Evolutionary conservation across 2,797 vertebrate species (phyloP).

Genomic region (Sebastes matsubarae): DNA sequence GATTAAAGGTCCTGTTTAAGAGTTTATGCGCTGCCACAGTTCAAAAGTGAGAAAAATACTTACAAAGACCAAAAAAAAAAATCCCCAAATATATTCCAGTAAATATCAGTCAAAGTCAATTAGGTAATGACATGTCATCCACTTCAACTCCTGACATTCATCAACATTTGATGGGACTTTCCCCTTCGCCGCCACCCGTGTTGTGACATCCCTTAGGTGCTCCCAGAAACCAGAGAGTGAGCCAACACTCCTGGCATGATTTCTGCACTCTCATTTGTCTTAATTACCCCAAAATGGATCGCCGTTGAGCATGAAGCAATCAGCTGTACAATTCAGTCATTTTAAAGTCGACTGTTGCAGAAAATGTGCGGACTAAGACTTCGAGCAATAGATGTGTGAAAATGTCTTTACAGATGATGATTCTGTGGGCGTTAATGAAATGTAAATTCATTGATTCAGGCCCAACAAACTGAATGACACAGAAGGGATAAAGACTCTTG

Average conservation of each 20-base stretch:
- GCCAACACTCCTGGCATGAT: conserved; percentile 37
- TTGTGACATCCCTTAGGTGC: conserved; percentile 4
- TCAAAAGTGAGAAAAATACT: conserved; percentile 13
- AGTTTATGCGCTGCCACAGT: background rate
- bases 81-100: conserved; percentile 24
- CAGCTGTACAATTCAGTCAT: conserved; percentile 1
- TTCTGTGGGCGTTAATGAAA: background rate
- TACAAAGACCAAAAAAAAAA: background rate
- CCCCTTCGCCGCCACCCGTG: conserved; percentile 21
- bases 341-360: conserved; percentile 3
- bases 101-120: conserved; percentile 34
- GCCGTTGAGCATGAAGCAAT: background rate
- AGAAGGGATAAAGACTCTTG: background rate
- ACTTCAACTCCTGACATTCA: conserved; percentile 25
- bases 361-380: conserved; percentile 1
- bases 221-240: background rate
- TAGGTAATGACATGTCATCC: conserved; percentile 37
- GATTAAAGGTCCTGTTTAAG: conserved; percentile 6
- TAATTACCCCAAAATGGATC: conserved; percentile 47
- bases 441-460: background rate
- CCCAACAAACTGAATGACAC: background rate
- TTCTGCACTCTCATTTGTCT: conserved; percentile 48
- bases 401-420: background rate
- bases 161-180: conserved; percentile 42
- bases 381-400: background rate